Conservation (phyloP, 2,888 invertebrate species). For the Watsonalla binaria region DNA sequence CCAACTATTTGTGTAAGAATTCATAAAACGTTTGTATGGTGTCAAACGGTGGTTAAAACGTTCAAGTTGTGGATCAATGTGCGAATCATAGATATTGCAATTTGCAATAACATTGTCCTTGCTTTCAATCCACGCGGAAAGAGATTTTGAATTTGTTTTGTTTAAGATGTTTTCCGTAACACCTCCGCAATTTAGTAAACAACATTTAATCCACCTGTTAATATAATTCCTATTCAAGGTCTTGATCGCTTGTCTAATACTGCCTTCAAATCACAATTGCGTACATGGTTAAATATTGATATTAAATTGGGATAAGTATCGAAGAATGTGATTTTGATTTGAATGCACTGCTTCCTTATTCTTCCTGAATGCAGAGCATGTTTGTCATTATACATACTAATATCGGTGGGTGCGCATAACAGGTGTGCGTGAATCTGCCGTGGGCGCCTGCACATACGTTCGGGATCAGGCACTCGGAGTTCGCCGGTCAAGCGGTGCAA, state of each 20-base stretch:
- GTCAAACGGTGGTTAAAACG: no score
- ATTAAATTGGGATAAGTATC: background rate
- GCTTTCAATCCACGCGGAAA: constrained; percentile 24
- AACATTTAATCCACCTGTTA: background rate
- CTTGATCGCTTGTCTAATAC: background rate
- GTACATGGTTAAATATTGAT: background rate
- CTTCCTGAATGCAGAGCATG: no score
- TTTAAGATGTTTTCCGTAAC: background rate
- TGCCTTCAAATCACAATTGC: background rate
- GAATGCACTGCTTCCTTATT: background rate
- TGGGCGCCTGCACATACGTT: constrained; percentile 86
- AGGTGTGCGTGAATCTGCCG: constrained; percentile 78
- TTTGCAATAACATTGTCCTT: constrained; percentile 11
- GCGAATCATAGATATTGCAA: constrained; percentile 13
- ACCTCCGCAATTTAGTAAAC: constrained; percentile 1
- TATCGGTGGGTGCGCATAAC: constrained; percentile 37
- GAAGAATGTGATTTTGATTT: background rate
- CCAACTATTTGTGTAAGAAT: no score
- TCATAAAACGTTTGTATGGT: no score
- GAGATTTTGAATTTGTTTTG: background rate
- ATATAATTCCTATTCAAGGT: background rate
- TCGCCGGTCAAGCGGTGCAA: constrained; percentile 75
- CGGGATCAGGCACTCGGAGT: constrained; percentile 87
- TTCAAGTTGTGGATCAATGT: constrained; percentile 6
- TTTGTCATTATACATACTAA: constrained; percentile 23